Evolutionary conservation across 2,797 vertebrate genomes (phyloP).

Genomic region (Taenioides sp.): DNA sequence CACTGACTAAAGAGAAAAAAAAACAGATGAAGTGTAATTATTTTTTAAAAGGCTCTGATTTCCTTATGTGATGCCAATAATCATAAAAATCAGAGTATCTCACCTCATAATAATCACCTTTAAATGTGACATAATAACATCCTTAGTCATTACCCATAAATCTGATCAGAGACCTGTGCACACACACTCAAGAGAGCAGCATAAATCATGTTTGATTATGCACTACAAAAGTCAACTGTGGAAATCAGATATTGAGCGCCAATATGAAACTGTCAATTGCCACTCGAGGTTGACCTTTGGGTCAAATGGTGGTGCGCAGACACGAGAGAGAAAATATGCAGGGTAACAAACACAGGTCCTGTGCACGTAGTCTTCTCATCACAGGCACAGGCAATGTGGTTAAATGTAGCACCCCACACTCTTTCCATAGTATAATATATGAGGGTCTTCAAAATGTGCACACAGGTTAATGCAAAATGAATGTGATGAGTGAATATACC

Average conservation of each 20-base stretch:
- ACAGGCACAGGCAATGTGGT: neutral
- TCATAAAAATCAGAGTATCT: neutral
- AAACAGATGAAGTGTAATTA: no score
- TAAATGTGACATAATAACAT: neutral
- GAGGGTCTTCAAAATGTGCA: no score
- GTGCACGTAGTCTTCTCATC: neutral
- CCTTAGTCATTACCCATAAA: neutral
- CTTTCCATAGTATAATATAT: neutral
- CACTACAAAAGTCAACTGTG: constrained; percentile 48
- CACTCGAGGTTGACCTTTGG: constrained; percentile 51
- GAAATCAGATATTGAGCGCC: constrained; percentile 51
- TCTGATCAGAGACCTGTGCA: constrained; percentile 18
- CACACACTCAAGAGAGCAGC: constrained; percentile 18
- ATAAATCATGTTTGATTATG: constrained; percentile 59
- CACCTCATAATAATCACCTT: neutral
- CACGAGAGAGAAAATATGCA: constrained; percentile 8
- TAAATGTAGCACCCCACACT: neutral
- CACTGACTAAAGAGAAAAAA: no score
- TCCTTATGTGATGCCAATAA: neutral
- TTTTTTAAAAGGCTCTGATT: no score
- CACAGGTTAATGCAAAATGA: no score
- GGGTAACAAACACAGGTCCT: neutral
- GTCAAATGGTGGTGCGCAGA: constrained; percentile 34
- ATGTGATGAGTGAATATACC: no score
- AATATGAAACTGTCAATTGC: constrained; percentile 43